phyloP scores from a whole-genome alignment of 1,140 invertebrate species.

The Bombus cullumanus region DNA sequence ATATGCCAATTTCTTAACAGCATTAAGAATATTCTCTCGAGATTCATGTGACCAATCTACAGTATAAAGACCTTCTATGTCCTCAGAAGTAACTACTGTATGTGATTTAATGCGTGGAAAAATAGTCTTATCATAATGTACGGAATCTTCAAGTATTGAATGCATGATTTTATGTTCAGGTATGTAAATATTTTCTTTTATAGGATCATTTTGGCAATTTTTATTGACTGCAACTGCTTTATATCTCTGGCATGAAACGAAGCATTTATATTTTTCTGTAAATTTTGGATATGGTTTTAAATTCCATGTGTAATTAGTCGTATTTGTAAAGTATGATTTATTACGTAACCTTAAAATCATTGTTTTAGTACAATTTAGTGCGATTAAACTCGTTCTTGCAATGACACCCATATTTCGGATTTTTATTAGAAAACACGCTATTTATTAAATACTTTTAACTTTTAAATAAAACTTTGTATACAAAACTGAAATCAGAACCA shows the following conservation, averaged over 20 bases:
- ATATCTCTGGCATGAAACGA: neutral
- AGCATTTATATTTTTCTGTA: neutral
- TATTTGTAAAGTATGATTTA: neutral
- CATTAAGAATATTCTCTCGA: slow-evolving; percentile 70
- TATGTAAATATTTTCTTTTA: too few species aligned
- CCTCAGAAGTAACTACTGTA: slow-evolving; percentile 55
- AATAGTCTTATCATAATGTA: neutral
- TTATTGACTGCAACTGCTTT: too few species aligned
- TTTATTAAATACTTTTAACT: neutral
- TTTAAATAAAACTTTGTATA: neutral
- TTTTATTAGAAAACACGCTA: too few species aligned
- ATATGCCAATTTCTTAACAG: slow-evolving; percentile 76
- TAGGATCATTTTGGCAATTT: fast-evolving
- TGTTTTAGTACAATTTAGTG: too few species aligned
- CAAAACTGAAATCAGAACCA: neutral
- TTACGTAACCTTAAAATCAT: slow-evolving; percentile 24
- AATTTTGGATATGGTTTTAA: neutral
- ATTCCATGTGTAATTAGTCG: neutral
- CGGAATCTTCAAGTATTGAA: neutral
- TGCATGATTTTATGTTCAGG: neutral
- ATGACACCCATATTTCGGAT: neutral
- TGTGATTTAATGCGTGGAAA: neutral
- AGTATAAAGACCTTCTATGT: slow-evolving; percentile 65
- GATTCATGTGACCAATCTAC: slow-evolving; percentile 72
- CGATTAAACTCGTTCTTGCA: neutral